Evolutionary conservation across 2,888 invertebrate species (phyloP), one percentile per base, ranked within the genome.

Genomic region (Eretmocerus hayati): DNA sequence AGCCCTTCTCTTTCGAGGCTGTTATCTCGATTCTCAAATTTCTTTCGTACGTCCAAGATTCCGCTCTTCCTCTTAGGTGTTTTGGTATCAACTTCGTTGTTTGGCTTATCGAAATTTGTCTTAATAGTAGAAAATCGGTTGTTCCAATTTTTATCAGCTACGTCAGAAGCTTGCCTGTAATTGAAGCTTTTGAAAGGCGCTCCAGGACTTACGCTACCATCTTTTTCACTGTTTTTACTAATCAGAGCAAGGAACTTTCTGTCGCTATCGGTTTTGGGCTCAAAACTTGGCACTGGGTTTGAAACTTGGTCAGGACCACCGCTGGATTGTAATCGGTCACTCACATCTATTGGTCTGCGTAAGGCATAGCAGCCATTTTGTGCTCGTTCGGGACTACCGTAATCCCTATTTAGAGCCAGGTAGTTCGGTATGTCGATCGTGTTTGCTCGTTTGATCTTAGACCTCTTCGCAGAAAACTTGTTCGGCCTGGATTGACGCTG

Each of bases 241-340:
- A 91, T 83, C 58, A 91, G 84, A 0, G 89, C 88, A 42, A 90
- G 71, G 63, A 90, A 90, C 64, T 90, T 90, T 46, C 80, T 78
- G 65, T 91, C 91, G 60, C 87, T 89, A 43, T 89, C 89, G 0
- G 90, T 90, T 71, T 86, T 89, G 0, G 90, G 87, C 56, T 81
- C 79, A 58, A 90, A 85, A 2, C 77, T 76, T 0, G 86, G 86
- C 31, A 87, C 81, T 4, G 61, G 57, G 33, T 69, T 66, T 0
- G 86, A 85, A 30, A 87, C 81, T 4, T 60, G 57, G 33, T 69
- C 66, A 0, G 74, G 72, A 4, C 33, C 33, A 0, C 48, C 41
- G 30, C 68, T 74, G 4, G 72, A 71, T 2, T 62, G 60, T 2
- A 69, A 63, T 4, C 74, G 75, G 11, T 75, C 75, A 33, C 74